Evolutionary conservation across 1,140 invertebrate genomes (phyloP).

Genomic region (Zaprionus tsacasi): DNA sequence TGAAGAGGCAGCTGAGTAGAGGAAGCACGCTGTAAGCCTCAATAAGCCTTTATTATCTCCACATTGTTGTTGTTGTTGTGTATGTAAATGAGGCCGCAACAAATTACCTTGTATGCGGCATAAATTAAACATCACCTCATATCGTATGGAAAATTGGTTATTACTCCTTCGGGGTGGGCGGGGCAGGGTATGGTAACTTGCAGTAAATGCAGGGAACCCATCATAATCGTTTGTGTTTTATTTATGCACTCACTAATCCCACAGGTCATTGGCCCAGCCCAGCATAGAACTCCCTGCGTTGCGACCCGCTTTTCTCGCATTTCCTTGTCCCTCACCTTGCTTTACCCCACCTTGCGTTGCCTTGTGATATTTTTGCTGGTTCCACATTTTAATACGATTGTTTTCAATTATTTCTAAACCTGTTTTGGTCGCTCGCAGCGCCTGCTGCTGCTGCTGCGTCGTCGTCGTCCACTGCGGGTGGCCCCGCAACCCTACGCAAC

Average conservation of each 20-base stretch:
- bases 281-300: background rate
- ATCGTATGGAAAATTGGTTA: conserved; percentile 20
- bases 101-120: conserved; percentile 32
- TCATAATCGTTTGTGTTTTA: conserved; percentile 15
- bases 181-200: background rate
- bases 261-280: conserved; percentile 29
- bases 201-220: background rate
- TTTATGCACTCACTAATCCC: conserved; percentile 19
- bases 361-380: conserved; percentile 33
- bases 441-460: conserved; percentile 10
- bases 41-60: conserved; percentile 68
- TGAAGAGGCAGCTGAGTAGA: background rate
- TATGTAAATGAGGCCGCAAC: conserved; percentile 54
- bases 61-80: conserved; percentile 54
- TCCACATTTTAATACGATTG: conserved; percentile 62
- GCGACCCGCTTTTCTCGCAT: conserved; percentile 24
- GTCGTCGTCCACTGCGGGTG: conserved; percentile 16
- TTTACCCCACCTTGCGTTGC: conserved; percentile 8
- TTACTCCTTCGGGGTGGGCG: background rate
- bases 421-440: conserved; percentile 11
- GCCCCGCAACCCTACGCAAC: conserved; percentile 1
- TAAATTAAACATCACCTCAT: conserved; percentile 32
- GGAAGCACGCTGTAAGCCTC: conserved; percentile 40
- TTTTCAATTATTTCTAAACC: conserved; percentile 72
- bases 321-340: conserved; percentile 14